These are phyloP conservation scores for Alauda arvensis DNA, from an alignment of 2,797 vertebrate species.

Conservation along the genomic window DNA sequence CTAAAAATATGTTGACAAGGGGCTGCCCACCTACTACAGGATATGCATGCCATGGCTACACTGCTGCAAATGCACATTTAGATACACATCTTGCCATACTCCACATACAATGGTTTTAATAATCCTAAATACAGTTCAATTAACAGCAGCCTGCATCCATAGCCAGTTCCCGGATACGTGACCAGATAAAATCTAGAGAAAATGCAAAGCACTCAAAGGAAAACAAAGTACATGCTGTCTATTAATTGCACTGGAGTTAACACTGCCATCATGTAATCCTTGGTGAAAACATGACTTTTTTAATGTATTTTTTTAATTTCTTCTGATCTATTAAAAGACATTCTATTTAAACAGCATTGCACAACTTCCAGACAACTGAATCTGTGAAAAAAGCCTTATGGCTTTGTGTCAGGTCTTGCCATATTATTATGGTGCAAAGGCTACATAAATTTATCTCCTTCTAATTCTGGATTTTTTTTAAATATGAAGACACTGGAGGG, in stretches of 20 bases:
- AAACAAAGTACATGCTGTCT: conserved; percentile 2
- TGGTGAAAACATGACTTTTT: conserved; percentile 20
- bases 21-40: not conserved
- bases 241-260: conserved; percentile 40
- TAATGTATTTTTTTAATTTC: not conserved
- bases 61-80: not conserved
- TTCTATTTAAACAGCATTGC: conserved; percentile 37
- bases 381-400: conserved; percentile 66
- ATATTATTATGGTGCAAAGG: conserved; percentile 64
- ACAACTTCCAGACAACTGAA: conserved; percentile 56
- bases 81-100: not conserved
- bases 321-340: conserved; percentile 40
- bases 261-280: conserved; percentile 20
- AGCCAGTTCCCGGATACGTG: not conserved
- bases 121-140: not conserved
- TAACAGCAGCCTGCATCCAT: conserved; percentile 6
- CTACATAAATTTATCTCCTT: conserved; percentile 57
- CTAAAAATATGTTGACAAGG: not conserved
- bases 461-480: conserved; percentile 52
- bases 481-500: conserved; percentile 18
- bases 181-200: conserved; percentile 28
- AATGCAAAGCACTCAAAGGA: conserved; percentile 6
- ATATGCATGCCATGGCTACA: accelerated
- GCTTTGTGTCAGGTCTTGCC: conserved; percentile 62
- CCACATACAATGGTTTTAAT: not conserved